Evolutionary conservation across 2,113 vertebrate genomes (phyloP).

Genomic region (Xiphias gladius): DNA sequence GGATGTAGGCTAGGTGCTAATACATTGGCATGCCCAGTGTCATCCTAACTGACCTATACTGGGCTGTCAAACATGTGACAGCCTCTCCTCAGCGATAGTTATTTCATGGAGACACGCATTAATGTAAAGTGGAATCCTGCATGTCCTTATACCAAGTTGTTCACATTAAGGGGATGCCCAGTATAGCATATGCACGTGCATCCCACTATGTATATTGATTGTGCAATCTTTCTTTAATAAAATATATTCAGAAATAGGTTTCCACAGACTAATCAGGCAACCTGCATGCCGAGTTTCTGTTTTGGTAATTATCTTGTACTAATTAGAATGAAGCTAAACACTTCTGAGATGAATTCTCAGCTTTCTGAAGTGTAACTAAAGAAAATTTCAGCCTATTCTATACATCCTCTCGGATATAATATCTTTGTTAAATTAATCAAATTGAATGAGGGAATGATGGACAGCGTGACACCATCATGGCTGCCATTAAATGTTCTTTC

Average conservation of each 20-base stretch:
- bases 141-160: conserved; percentile 48
- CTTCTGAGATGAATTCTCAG: conserved; percentile 83
- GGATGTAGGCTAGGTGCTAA: conserved; percentile 56
- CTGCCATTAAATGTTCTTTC: conserved; percentile 8
- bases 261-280: conserved; percentile 80
- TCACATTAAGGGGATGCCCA: conserved; percentile 38
- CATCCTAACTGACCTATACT: conserved; percentile 57
- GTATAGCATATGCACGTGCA: conserved; percentile 21
- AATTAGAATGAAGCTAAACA: conserved; percentile 86
- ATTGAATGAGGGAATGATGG: conserved; percentile 23
- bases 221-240: conserved; percentile 74
- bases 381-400: conserved; percentile 68
- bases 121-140: conserved; percentile 51
- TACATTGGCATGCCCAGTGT: conserved; percentile 59
- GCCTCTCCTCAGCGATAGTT: conserved; percentile 41
- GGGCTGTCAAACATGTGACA: conserved; percentile 58
- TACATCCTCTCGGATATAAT: conserved; percentile 62
- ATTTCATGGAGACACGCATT: conserved; percentile 67
- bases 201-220: conserved; percentile 65
- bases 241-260: conserved; percentile 82
- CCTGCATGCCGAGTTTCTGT: conserved; percentile 76
- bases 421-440: conserved; percentile 52
- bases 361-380: conserved; percentile 85
- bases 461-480: background rate
- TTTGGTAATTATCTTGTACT: conserved; percentile 86